A percentile compares a stretch with the other conserved stretches of the same genome.
These are phyloP conservation scores for Melanotaenia trifasciata DNA, from an alignment of 2,797 vertebrate species.

Conservation along the genomic window DNA sequence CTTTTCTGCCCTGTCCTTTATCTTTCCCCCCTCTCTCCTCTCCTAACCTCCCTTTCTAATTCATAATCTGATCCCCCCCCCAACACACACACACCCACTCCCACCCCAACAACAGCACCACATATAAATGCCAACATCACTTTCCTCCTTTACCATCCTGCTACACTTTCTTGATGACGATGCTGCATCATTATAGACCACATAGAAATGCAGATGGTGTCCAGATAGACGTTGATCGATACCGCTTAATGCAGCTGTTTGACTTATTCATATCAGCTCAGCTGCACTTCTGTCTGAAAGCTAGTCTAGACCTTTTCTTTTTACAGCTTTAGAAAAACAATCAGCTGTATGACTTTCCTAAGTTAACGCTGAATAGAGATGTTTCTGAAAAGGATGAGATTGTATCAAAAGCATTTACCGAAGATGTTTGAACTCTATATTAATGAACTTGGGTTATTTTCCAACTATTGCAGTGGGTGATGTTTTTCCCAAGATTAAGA, in stretches of 20 bases:
- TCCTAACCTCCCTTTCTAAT: neutral
- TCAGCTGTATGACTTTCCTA: neutral
- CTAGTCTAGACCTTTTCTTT: slow-evolving; percentile 11
- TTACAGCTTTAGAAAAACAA: neutral
- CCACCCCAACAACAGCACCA: neutral
- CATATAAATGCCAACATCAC: slow-evolving; percentile 2
- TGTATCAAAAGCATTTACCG: neutral
- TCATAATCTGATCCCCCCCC: neutral
- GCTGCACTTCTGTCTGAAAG: neutral
- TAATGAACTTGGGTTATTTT: neutral
- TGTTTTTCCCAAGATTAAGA: neutral
- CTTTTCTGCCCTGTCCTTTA: neutral
- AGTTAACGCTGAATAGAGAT: neutral
- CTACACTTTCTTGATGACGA: slow-evolving; percentile 24
- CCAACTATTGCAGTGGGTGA: neutral
- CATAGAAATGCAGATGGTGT: slow-evolving; percentile 42
- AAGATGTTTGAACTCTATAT: neutral
- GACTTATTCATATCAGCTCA: slow-evolving; percentile 41
- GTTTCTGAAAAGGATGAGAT: neutral
- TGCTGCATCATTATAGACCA: slow-evolving; percentile 40
- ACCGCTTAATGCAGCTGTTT: slow-evolving; percentile 18
- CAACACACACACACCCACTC: too few relatives aligned
- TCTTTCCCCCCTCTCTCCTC: neutral
- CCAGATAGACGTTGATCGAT: slow-evolving; percentile 46
- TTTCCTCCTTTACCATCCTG: neutral